Base-by-base conservation (phyloP, 2,113 vertebrate species). In the Zosterops borbonicus region DNA sequence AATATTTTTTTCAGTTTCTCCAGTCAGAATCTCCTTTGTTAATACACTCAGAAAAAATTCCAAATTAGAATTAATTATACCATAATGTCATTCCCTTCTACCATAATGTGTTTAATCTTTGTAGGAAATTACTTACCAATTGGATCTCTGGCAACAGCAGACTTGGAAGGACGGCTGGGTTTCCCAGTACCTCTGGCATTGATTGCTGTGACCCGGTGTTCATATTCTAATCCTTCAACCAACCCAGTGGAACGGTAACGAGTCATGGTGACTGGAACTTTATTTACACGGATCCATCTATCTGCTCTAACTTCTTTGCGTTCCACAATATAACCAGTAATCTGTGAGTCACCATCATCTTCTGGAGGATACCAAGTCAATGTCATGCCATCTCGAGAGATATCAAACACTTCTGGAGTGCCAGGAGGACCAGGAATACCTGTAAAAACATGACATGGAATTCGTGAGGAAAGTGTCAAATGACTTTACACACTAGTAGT, bases 231-330 rank as follows among this genome's bases (percentile, higher is more conserved):
- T 83, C 99, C 99, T 97, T 99, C 99, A 33, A 98, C 99, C 91
- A 99, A 97, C 42, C 98, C 99, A 91, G 99, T 99, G 37, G 99
- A 99, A 80, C 99, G 98, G 82, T 99, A 99, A 81, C 99, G 98
- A 85, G 99, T 99, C 99, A 99, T 99, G 28, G 99, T 99, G 70
- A 99, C 97, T n/a, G 99, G 98, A 59, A 99, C 98, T 98, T 99
- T 99, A 96, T 99, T 99, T 56, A 98, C 98, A 84, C 99, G 99
- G 70, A 99, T 98, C 99, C 99, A 99, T 90, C 99, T 98, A 44
- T 99, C 99, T 90, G 99, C 98, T 98, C 99, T 98, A 83, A 99
- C 98, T 97, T 99, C 99, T 96, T 99, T 99, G 87, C 99, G 99
- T 94, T 99, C 99, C 90, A 99, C 98, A 78, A 99, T 99, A 63